Conservation (phyloP, 1,140 invertebrate species). For the Brachionus paranguensis region DNA sequence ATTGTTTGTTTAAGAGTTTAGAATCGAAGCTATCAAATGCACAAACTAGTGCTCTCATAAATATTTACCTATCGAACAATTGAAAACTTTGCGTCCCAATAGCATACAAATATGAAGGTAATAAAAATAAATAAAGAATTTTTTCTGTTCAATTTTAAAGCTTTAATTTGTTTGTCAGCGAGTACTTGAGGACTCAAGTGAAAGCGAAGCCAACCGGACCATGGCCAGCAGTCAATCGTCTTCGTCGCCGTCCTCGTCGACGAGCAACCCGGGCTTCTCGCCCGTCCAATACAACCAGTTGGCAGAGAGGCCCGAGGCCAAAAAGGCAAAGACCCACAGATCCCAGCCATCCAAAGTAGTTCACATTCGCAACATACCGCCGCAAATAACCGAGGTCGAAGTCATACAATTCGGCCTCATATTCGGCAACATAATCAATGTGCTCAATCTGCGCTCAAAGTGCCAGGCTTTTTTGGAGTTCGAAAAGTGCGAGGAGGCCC, state of each 20-base stretch:
- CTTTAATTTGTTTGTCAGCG: constrained; percentile 1
- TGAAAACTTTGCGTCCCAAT: neutral
- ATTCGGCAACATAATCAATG: constrained; percentile 85
- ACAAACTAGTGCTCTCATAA: constrained; percentile 20
- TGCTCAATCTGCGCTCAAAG: constrained; percentile 84
- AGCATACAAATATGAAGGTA: constrained; percentile 28
- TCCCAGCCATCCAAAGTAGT: constrained; percentile 77
- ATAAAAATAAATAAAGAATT: constrained; percentile 1
- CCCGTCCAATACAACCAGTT: neutral
- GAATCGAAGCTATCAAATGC: constrained; percentile 12
- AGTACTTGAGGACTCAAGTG: constrained; percentile 19
- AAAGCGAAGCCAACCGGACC: neutral
- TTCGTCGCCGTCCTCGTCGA: neutral
- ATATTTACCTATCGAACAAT: constrained; percentile 27
- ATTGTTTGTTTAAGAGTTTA: constrained; percentile 28
- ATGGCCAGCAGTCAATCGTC: constrained; percentile 7
- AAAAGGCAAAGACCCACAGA: constrained; percentile 4
- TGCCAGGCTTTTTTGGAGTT: constrained; percentile 93
- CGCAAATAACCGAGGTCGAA: constrained; percentile 84
- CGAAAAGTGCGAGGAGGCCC: constrained; percentile 79
- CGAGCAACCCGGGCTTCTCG: neutral
- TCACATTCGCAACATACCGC: constrained; percentile 91
- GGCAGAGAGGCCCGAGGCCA: constrained; percentile 9
- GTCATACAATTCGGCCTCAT: constrained; percentile 87
- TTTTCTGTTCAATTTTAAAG: neutral